Evolutionary conservation across 2,888 invertebrate genomes (phyloP).

Genomic region (Hypselothyrea guttata): DNA sequence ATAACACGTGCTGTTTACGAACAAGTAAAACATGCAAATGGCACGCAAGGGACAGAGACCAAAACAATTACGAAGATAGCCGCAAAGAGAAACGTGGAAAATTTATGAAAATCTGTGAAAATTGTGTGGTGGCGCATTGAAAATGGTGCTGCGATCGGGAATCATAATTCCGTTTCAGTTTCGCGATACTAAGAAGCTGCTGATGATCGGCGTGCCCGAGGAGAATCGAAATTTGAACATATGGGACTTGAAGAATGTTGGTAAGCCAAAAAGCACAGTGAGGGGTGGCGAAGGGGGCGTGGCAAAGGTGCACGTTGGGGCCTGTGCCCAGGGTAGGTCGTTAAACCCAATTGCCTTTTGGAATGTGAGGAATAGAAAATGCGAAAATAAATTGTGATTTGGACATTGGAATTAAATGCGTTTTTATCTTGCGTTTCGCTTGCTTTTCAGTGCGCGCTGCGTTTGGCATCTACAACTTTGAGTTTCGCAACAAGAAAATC

Average conservation of each 20-base stretch:
- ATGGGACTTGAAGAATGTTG: conserved; percentile 80
- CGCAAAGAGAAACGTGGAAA: conserved; percentile 67
- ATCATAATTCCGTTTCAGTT: conserved; percentile 81
- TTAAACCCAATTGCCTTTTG: conserved; percentile 62
- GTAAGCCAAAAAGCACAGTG: conserved; percentile 52
- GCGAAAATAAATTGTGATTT: conserved; percentile 24
- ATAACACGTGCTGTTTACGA: conserved; percentile 63
- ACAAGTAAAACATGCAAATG: conserved; percentile 62
- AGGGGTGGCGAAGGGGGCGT: neutral
- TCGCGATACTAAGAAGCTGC: conserved; percentile 78
- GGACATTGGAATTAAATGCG: conserved; percentile 45
- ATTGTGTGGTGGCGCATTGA: conserved; percentile 67
- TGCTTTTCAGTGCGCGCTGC: conserved; percentile 67
- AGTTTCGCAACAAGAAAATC: conserved; percentile 80
- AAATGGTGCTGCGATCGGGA: conserved; percentile 79
- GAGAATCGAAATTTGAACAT: conserved; percentile 76
- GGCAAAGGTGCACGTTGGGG: conserved; percentile 35
- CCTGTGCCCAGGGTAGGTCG: conserved; percentile 48
- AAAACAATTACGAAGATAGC: conserved; percentile 73
- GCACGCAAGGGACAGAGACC: conserved; percentile 68
- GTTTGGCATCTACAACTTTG: conserved; percentile 78
- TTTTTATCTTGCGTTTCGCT: conserved; percentile 13
- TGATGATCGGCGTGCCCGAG: conserved; percentile 76
- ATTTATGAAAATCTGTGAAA: conserved; percentile 75
- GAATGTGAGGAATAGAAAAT: conserved; percentile 22